Percentiles rank a stretch among this genome's conserved stretches.
Conservation (phyloP, 2,797 vertebrate species). For the Bovichtus diacanthus region DNA sequence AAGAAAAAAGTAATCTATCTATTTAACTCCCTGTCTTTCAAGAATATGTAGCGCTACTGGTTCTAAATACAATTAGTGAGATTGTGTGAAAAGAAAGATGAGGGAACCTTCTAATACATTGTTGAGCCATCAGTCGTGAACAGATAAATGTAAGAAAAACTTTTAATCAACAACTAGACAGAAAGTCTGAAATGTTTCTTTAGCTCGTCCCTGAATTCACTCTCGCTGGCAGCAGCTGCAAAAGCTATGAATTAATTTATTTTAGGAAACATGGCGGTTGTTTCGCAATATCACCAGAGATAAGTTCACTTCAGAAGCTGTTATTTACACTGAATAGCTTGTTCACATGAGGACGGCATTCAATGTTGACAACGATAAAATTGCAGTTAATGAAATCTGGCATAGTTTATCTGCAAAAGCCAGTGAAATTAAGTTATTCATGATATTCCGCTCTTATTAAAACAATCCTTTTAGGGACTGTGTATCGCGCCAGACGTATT, state of each 20-base stretch:
- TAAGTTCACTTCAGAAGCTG: neutral
- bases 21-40: neutral
- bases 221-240: neutral
- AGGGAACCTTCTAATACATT: conserved; percentile 11
- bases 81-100: conserved; percentile 15
- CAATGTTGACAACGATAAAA: conserved; percentile 1
- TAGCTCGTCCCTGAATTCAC: neutral
- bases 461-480: neutral
- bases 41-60: neutral
- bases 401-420: conserved; percentile 16
- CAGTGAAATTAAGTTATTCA: neutral
- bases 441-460: conserved; percentile 8
- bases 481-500: neutral
- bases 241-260: neutral
- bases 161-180: neutral
- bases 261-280: neutral
- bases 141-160: neutral
- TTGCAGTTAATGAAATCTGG: conserved; percentile 14
- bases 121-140: conserved; percentile 2
- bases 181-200: neutral
- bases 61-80: conserved; percentile 37
- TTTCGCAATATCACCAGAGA: too few relatives aligned
- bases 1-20: neutral
- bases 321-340: conserved; percentile 12
- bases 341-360: neutral